phyloP scores from a whole-genome alignment of 2,113 vertebrate species.

The Pterocles gutturalis region DNA sequence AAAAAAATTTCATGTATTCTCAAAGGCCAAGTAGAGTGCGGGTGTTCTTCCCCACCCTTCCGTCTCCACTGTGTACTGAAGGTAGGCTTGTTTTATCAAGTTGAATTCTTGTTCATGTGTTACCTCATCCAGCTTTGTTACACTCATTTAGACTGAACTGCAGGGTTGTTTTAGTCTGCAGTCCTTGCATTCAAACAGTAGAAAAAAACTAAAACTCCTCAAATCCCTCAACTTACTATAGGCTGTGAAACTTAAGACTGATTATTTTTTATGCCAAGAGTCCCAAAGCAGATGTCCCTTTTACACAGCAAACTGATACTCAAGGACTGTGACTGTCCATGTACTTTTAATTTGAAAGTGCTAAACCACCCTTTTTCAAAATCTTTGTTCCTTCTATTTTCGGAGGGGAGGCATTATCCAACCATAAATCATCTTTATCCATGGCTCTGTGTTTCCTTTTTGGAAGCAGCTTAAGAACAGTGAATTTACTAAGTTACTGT shows the following conservation, averaged over 20 bases:
- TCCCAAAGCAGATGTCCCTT: not conserved
- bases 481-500: not conserved
- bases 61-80: not conserved
- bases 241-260: not conserved
- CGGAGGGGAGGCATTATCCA: not conserved
- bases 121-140: not conserved
- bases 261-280: not conserved
- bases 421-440: not conserved
- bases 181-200: not conserved
- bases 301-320: not conserved
- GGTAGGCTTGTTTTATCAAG: not conserved
- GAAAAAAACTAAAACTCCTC: not conserved
- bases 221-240: not conserved
- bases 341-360: not conserved
- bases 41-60: not conserved
- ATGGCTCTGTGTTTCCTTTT: not conserved
- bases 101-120: not conserved
- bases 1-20: not conserved
- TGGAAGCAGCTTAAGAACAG: not conserved
- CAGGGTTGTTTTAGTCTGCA: not conserved
- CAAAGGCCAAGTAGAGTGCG: not conserved
- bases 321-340: not conserved
- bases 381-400: not conserved
- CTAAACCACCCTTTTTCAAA: not conserved
- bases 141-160: not conserved